These are phyloP conservation scores for Sebastes itinus DNA, from an alignment of 2,797 vertebrate species.

Conservation along the genomic window DNA sequence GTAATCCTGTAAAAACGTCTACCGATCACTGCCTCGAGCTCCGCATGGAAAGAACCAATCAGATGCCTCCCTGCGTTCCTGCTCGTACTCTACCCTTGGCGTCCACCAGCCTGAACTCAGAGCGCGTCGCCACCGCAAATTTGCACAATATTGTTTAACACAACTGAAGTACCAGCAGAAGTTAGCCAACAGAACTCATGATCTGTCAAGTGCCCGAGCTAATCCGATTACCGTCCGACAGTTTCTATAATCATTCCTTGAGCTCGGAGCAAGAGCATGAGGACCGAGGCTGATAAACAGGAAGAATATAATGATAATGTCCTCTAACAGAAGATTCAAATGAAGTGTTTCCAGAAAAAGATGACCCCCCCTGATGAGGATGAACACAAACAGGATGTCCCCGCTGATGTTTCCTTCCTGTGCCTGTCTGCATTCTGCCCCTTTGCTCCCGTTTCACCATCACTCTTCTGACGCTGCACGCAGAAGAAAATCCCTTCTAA, in stretches of 20 bases:
- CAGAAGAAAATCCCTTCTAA: slow-evolving; percentile 5
- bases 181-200: slow-evolving; percentile 56
- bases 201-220: slow-evolving; percentile 57
- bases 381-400: slow-evolving; percentile 60
- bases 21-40: accelerated
- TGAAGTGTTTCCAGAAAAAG: slow-evolving; percentile 44
- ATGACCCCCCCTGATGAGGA: slow-evolving; percentile 42
- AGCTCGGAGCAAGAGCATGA: slow-evolving; percentile 34
- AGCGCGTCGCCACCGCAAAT: background rate
- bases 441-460: background rate
- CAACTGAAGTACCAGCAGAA: background rate
- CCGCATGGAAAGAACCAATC: no score
- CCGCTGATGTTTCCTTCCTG: slow-evolving; percentile 55
- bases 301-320: slow-evolving; percentile 66
- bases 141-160: background rate
- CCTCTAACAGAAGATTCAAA: slow-evolving; percentile 57
- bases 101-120: background rate
- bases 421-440: slow-evolving; percentile 26
- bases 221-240: slow-evolving; percentile 72
- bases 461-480: slow-evolving; percentile 4
- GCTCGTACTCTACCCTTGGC: no score
- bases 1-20: no score
- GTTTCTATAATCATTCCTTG: slow-evolving; percentile 48
- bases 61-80: no score
- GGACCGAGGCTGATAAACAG: slow-evolving; percentile 66